Percentiles rank a stretch among this genome's conserved stretches.
Evolutionary conservation across 2,888 invertebrate genomes (phyloP).

Genomic region (Andrena flavipes): DNA sequence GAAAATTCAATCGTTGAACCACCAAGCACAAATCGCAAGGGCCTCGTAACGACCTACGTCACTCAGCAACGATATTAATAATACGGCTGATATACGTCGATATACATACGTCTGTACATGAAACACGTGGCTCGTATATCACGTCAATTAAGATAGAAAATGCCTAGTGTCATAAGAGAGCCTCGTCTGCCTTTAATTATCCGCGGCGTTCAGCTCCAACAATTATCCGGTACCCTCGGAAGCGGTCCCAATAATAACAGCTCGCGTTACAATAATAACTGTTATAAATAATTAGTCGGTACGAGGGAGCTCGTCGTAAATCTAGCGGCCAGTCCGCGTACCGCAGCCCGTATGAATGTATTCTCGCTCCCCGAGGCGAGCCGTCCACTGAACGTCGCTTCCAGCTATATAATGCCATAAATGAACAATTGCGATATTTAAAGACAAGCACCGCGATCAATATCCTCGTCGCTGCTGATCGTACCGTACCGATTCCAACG

Average conservation of each 20-base stretch:
- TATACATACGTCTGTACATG: conserved; percentile 32
- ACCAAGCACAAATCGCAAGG: background rate
- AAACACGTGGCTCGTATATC: conserved; percentile 57
- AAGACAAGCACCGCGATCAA: too few relatives aligned
- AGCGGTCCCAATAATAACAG: conserved; percentile 47
- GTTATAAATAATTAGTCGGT: conserved; percentile 59
- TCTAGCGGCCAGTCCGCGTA: conserved; percentile 28
- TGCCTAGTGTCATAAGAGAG: conserved; percentile 53
- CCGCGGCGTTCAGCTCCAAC: conserved; percentile 35
- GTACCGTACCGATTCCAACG: too few relatives aligned
- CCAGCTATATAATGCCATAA: too few relatives aligned
- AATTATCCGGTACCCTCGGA: conserved; percentile 53
- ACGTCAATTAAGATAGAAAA: conserved; percentile 63
- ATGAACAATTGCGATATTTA: background rate
- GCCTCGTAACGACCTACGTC: conserved; percentile 27
- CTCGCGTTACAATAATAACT: conserved; percentile 59
- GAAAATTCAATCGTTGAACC: background rate
- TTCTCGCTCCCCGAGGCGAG: background rate
- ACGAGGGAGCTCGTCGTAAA: conserved; percentile 41
- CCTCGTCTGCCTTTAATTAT: conserved; percentile 50
- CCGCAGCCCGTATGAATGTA: background rate
- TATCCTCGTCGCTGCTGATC: too few relatives aligned
- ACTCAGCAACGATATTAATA: conserved; percentile 53
- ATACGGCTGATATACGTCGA: conserved; percentile 24
- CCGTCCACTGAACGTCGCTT: background rate